These are phyloP conservation scores for Drosophila peninsularis DNA, from an alignment of 2,888 invertebrate species.

Conservation along the genomic window DNA sequence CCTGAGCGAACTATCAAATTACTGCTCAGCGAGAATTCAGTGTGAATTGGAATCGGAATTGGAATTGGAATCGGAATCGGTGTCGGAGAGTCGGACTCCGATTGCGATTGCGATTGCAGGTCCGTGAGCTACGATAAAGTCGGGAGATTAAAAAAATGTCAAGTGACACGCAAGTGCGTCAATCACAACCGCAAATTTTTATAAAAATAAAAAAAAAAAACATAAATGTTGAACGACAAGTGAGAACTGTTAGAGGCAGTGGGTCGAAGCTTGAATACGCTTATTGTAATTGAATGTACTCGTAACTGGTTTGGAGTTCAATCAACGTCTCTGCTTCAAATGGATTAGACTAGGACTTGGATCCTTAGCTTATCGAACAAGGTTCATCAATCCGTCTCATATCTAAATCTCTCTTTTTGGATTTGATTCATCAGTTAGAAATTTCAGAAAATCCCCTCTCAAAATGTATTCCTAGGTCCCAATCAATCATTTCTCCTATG, in stretches of 20 bases:
- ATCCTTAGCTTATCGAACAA: neutral
- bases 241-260: constrained; percentile 16
- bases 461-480: neutral
- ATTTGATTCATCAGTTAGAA: neutral
- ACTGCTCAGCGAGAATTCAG: constrained; percentile 46
- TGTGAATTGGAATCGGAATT: constrained; percentile 25
- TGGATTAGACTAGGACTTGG: too few species aligned
- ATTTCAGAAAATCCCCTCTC: too few species aligned
- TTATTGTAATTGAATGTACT: constrained; percentile 3
- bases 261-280: constrained; percentile 27
- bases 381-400: neutral
- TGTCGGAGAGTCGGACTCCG: constrained; percentile 38
- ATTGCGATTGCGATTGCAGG: constrained; percentile 54
- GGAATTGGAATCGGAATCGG: neutral
- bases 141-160: constrained; percentile 72
- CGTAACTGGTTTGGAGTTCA: neutral
- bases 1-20: constrained; percentile 74
- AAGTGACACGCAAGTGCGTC: constrained; percentile 76
- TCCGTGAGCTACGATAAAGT: constrained; percentile 71
- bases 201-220: constrained; percentile 21
- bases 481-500: neutral
- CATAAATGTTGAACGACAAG: constrained; percentile 10
- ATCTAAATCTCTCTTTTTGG: neutral
- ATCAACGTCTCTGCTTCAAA: neutral
- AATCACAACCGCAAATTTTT: constrained; percentile 55